These are phyloP conservation scores for Bothrops jararaca DNA, from an alignment of 2,113 vertebrate species.

Conservation along the genomic window DNA sequence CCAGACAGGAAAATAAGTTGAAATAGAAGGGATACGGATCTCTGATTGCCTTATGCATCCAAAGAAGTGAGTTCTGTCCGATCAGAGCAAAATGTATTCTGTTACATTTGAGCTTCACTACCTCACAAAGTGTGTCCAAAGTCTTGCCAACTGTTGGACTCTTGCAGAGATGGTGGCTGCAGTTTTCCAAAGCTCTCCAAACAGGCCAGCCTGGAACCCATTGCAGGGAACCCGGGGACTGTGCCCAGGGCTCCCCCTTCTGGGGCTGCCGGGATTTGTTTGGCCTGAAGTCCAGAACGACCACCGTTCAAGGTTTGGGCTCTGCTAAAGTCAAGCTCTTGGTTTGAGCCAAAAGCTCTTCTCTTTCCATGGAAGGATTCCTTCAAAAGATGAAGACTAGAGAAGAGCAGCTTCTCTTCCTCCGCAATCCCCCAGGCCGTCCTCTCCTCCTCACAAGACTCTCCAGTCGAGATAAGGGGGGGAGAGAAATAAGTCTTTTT, in stretches of 20 bases:
- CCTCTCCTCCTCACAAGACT: not conserved
- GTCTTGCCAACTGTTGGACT: not conserved
- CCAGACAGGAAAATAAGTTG: not conserved
- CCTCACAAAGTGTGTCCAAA: not conserved
- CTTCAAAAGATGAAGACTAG: not conserved
- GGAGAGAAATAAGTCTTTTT: not conserved
- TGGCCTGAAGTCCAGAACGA: not conserved
- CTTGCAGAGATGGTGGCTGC: not conserved
- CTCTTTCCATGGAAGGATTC: not conserved
- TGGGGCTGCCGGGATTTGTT: not conserved
- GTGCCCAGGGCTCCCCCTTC: not conserved
- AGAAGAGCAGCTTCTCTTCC: not conserved
- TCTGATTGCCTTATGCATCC: not conserved
- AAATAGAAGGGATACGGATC: not conserved
- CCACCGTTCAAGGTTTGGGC: not conserved
- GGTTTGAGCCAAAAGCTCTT: not conserved
- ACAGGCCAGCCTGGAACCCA: not conserved
- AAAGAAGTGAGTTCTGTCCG: not conserved
- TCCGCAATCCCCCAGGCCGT: not conserved
- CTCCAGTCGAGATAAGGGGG: not conserved
- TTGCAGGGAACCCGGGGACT: not conserved
- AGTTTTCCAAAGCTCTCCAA: not conserved
- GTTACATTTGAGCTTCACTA: not conserved
- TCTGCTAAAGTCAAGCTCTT: not conserved
- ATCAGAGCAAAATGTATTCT: not conserved